These are phyloP conservation scores for Lasioglossum calceatum DNA, from an alignment of 2,888 invertebrate species.

Conservation along the genomic window DNA sequence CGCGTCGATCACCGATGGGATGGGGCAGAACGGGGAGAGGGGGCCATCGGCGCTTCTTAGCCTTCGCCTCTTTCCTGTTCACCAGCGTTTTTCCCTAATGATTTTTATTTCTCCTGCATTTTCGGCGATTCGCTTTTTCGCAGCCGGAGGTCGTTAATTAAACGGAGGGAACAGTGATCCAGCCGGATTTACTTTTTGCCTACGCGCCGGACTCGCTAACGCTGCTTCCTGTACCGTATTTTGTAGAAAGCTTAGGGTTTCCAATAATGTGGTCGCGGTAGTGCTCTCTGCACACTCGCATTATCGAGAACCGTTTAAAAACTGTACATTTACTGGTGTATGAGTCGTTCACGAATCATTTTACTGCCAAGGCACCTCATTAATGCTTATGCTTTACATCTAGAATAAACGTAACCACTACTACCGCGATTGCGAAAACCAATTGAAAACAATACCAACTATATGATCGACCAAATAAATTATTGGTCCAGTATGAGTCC, in stretches of 20 bases:
- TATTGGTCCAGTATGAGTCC: too few relatives aligned
- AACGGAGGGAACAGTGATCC: slow-evolving; percentile 4
- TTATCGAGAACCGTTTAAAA: not conserved
- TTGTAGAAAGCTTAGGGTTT: not conserved
- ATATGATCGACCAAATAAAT: too few relatives aligned
- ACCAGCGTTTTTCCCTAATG: not conserved
- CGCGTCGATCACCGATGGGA: slow-evolving; percentile 39
- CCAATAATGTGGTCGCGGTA: not conserved
- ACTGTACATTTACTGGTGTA: not conserved
- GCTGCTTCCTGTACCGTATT: not conserved
- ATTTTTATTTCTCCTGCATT: slow-evolving; percentile 33
- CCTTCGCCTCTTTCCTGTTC: slow-evolving; percentile 4
- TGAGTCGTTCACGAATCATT: not conserved
- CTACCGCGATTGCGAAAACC: too few relatives aligned
- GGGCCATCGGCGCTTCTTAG: not conserved
- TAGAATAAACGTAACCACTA: too few relatives aligned
- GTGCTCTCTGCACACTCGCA: not conserved
- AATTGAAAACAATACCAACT: too few relatives aligned
- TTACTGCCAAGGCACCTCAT: not conserved
- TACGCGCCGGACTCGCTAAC: not conserved
- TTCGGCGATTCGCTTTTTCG: slow-evolving; percentile 19
- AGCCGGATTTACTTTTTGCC: slow-evolving; percentile 7
- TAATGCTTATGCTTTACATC: not conserved
- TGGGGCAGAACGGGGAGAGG: not conserved
- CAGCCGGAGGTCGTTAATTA: slow-evolving; percentile 9